Evolutionary conservation across 2,888 invertebrate genomes (phyloP).

Genomic region (Meiosimyza platycephala): DNA sequence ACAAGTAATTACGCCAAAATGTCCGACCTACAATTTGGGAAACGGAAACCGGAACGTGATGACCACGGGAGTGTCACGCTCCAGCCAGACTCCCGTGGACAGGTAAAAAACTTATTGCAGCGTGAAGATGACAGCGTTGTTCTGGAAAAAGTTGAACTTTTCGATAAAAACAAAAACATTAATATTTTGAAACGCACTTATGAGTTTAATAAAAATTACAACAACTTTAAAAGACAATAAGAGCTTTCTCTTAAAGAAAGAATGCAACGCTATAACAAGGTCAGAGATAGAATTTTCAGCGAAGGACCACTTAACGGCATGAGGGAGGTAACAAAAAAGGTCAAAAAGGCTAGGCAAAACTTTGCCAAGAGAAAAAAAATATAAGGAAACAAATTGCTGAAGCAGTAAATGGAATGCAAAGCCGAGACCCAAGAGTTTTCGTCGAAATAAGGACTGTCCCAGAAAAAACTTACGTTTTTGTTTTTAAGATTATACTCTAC

Average conservation of each 20-base stretch:
- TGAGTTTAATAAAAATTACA: no score
- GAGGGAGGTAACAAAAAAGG: background rate
- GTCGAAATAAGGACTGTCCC: no score
- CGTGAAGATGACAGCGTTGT: no score
- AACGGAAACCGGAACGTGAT: conserved; percentile 1
- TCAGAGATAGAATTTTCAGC: background rate
- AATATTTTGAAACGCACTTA: no score
- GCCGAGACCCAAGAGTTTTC: background rate
- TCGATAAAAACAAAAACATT: no score
- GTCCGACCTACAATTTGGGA: conserved; percentile 12
- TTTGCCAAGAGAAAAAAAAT: no score
- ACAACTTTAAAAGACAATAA: background rate
- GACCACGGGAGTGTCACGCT: conserved; percentile 1
- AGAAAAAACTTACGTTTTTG: no score
- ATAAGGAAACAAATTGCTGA: background rate
- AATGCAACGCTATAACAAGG: background rate
- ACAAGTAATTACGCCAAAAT: conserved; percentile 3
- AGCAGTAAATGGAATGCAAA: background rate
- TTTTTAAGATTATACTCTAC: no score
- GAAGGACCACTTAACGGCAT: background rate
- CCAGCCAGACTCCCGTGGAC: background rate
- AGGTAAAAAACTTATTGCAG: no score
- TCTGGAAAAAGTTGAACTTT: no score
- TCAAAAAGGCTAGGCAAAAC: background rate
- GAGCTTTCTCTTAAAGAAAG: background rate